Evolutionary conservation across 2,113 vertebrate genomes (phyloP).

Genomic region (Rhinoptilus africanus): DNA sequence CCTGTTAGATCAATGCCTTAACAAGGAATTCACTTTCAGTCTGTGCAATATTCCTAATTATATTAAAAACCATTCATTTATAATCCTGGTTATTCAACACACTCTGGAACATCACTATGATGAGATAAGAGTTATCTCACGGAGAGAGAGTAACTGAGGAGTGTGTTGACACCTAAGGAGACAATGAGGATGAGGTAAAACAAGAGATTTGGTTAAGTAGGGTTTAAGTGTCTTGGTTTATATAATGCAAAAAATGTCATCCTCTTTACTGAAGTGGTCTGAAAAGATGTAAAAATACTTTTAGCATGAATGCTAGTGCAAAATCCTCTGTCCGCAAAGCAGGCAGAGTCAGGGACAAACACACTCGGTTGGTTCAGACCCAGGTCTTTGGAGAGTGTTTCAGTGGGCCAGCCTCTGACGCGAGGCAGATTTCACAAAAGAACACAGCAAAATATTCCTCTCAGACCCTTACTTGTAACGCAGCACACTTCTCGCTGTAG

Average conservation of each 20-base stretch:
- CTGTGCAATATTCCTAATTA: background rate
- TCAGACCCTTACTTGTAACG: background rate
- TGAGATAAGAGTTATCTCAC: background rate
- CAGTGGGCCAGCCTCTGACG: background rate
- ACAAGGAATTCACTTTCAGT: background rate
- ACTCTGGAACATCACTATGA: background rate
- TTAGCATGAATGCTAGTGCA: background rate
- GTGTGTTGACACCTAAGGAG: background rate
- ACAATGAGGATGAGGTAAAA: background rate
- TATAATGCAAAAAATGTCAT: background rate
- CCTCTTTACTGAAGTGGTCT: background rate
- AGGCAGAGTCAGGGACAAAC: background rate
- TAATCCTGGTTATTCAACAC: background rate
- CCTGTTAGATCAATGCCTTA: background rate
- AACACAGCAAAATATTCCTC: background rate
- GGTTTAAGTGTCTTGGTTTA: background rate
- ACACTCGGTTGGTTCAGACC: background rate
- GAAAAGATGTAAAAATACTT: background rate
- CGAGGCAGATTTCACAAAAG: background rate
- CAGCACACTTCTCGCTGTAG: accelerated
- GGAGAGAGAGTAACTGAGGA: background rate
- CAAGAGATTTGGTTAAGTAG: background rate
- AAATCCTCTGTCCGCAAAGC: background rate
- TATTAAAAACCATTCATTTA: background rate
- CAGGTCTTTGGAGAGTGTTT: background rate